Evolutionary conservation across 1,140 invertebrate genomes (phyloP).

Genomic region (Drosophila gunungcola): DNA sequence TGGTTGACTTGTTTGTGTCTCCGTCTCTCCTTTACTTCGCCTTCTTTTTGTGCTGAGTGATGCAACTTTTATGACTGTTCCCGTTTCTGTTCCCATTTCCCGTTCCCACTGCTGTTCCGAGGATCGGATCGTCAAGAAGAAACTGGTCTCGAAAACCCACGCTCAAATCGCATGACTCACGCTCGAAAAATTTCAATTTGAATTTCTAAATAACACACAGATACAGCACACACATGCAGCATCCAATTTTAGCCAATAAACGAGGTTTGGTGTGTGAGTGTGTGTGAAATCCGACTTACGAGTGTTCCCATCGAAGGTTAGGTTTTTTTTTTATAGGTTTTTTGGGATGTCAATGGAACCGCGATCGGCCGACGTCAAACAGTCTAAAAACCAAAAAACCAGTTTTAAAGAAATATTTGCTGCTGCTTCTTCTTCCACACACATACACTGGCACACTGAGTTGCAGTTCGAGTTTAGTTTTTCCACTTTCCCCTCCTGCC

Average conservation of each 20-base stretch:
- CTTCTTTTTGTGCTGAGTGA: constrained; percentile 70
- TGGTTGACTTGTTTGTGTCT: constrained; percentile 75
- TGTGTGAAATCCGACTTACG: constrained; percentile 60
- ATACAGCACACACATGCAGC: constrained; percentile 43
- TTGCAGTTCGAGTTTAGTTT: constrained; percentile 49
- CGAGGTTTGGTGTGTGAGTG: constrained; percentile 33
- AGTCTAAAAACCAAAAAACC: constrained; percentile 65
- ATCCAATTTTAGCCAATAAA: constrained; percentile 82
- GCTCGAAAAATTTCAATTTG: constrained; percentile 75
- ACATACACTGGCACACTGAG: constrained; percentile 56
- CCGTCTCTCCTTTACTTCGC: constrained; percentile 8
- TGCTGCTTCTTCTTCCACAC: constrained; percentile 49
- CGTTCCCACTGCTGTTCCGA: constrained; percentile 16
- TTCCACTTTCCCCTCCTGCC: constrained; percentile 60
- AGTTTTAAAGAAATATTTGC: constrained; percentile 63
- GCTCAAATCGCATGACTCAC: constrained; percentile 70
- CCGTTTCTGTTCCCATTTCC: constrained; percentile 22
- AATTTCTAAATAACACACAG: constrained; percentile 77
- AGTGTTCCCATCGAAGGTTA: constrained; percentile 16
- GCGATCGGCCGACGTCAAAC: constrained; percentile 56
- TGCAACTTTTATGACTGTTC: constrained; percentile 69
- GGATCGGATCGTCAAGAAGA: constrained; percentile 35
- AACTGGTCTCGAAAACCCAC: constrained; percentile 61
- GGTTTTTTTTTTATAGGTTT: constrained; percentile 4
- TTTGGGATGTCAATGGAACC: constrained; percentile 71